phyloP scores from a whole-genome alignment of 2,888 invertebrate species.

The Lepidochitona cinerea region DNA sequence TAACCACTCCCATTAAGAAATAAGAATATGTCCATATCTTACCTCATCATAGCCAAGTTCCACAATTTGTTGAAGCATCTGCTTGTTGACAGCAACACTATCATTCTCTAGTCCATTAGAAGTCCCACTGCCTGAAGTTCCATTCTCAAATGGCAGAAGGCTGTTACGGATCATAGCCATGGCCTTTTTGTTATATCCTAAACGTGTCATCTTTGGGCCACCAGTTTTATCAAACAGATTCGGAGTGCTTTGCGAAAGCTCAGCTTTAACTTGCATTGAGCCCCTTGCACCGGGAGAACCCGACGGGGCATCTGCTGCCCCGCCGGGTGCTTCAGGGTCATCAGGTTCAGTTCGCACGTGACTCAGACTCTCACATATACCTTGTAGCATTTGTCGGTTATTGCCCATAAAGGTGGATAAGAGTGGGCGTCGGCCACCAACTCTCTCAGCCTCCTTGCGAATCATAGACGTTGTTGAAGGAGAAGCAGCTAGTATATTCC shows the following conservation, averaged over 20 bases:
- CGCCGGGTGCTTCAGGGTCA: not conserved
- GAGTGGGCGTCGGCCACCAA: conserved; percentile 38
- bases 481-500: not conserved
- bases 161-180: conserved; percentile 89
- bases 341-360: conserved; percentile 46
- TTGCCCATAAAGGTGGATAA: conserved; percentile 52
- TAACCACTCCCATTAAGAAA: not conserved
- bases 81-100: conserved; percentile 9
- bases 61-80: conserved; percentile 34
- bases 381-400: conserved; percentile 60
- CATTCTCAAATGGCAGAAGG: conserved; percentile 83
- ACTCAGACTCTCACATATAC: conserved; percentile 56
- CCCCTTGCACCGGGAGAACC: conserved; percentile 13
- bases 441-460: conserved; percentile 27
- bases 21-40: conserved; percentile 8
- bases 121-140: conserved; percentile 29
- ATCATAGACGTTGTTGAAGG: conserved; percentile 28
- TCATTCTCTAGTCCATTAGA: conserved; percentile 22
- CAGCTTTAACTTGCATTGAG: conserved; percentile 22
- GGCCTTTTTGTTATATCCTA: conserved; percentile 84
- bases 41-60: conserved; percentile 44
- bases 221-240: conserved; percentile 34
- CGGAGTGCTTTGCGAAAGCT: conserved; percentile 42
- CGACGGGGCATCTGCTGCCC: conserved; percentile 1
- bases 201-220: conserved; percentile 26